Base-by-base conservation (phyloP, 2,888 invertebrate species). In the Andricus curvator region DNA sequence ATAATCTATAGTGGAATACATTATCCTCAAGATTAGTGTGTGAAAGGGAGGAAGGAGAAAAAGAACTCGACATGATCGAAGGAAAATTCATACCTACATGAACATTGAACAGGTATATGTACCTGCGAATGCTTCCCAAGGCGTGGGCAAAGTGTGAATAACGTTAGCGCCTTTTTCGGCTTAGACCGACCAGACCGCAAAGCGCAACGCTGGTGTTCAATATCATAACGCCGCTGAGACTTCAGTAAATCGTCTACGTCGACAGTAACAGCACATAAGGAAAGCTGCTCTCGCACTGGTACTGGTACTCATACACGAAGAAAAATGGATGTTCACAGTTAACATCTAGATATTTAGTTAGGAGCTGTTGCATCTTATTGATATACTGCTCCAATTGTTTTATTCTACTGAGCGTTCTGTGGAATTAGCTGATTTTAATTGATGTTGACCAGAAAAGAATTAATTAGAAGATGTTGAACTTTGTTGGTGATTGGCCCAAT, bases 211-310 rank as follows among this genome's bases (percentile, higher is more conserved):
- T 78, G 77, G 77, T 77, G 84, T 83, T 84, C 82, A 86, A 86
- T 88, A 88, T 86, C 82, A 79, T 81, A 82, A 84, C 25, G 62
- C 62, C 62, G 62, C 70, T 67, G 51, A 29, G 78, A 74, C 78
- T 84, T 80, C 84, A 82, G 87, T 88, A 88, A 88, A 88, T 87
- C 85, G 85, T 86, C 70, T 67, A 41, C 78, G 76, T 65, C 83
- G 80, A 78, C 67, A 80, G 83, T 83, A 82, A 78, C 64, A 48
- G 81, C 74, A 78, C 74, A 78, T 82, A 48, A 70, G 48, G 29
- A 70, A 0, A 48, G 51, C 44, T 74, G 51, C 74, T n/a, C 33
- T 74, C n/a, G 2, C 51, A 56, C 51, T 44, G 13, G 11, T 13
- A 11, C 11, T 44, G 13, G 44, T 44, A 44, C 44, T 15, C 3